Base-by-base conservation (phyloP, 2,113 vertebrate species). In the Ptychochromis oligacanthus region DNA sequence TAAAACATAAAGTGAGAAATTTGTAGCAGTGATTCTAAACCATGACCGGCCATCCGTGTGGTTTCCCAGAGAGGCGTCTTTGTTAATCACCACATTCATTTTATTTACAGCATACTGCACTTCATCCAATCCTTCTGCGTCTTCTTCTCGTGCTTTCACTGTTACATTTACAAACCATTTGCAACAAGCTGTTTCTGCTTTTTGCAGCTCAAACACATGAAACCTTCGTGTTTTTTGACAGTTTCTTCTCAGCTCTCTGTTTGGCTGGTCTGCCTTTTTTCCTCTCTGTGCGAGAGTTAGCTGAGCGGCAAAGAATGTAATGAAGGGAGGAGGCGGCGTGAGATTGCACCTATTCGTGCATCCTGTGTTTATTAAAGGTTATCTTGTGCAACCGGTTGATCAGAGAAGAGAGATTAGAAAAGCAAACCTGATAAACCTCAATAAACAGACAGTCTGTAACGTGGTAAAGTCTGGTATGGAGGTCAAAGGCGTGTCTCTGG, bases 341-440 rank as follows among this genome's bases (percentile, higher is more conserved):
- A 49, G 15, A 0, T 7, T 46, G 40, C 22, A 3, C 24, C 9
- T 28, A 15, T 22, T 6, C 15, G 26, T 15, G 14, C 10, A 10
- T 36, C 22, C 10, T 70, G 64, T 8, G 0, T 5, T 28, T 49
- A 26, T 12, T 49, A 28, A 70, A 70, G 28, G 28, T 15, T 2
- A 28, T 12, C 40, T 58, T 34, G 76, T 65, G 76, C 5, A 67
- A 75, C 85, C 43, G 1, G 80, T 55, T 6, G 15, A 34, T 64
- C 31, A 0, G 26, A 17, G 38, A 22, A 6, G 49, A 14, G 22
- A 2, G 38, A 52, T 52, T 61, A 62, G 31, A 60, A n/a, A 34
- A 22, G 18, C 28, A 60, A 61, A 77, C 24, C 7, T 0, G 43
- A 13, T 13, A 0, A 70, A 24, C 40, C 43, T 20, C 65, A 49